Evolutionary conservation across 2,888 invertebrate species (phyloP).

Genomic region (Koerneria pararmatus): DNA sequence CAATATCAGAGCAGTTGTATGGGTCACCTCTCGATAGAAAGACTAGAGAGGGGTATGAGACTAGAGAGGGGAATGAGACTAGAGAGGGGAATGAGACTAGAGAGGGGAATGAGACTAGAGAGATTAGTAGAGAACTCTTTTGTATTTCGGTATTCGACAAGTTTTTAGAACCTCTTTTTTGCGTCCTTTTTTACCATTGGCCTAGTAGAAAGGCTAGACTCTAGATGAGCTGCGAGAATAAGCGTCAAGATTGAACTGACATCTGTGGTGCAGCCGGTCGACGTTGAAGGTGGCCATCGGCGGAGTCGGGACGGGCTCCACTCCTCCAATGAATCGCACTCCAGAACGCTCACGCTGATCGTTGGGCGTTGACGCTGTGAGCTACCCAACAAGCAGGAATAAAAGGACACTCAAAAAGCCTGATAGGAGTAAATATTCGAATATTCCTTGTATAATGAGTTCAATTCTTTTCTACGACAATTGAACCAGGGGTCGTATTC

Average conservation of each 20-base stretch:
- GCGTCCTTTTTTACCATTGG: too few relatives aligned
- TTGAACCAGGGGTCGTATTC: too few relatives aligned
- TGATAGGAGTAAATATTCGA: not conserved
- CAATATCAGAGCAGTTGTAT: too few relatives aligned
- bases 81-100: too few relatives aligned
- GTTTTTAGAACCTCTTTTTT: too few relatives aligned
- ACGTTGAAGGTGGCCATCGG: slow-evolving; percentile 11
- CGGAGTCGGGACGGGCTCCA: not conserved
- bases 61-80: too few relatives aligned
- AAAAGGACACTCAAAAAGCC: not conserved
- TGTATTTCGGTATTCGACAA: too few relatives aligned
- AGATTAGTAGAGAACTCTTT: too few relatives aligned
- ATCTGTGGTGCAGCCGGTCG: not conserved
- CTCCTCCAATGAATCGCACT: slow-evolving; percentile 9
- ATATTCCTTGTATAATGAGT: not conserved
- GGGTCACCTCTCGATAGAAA: too few relatives aligned
- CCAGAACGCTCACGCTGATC: slow-evolving; percentile 14
- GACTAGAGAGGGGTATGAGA: too few relatives aligned
- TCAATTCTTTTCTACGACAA: too few relatives aligned
- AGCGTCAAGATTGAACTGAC: not conserved
- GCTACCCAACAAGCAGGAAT: not conserved
- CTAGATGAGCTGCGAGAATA: not conserved
- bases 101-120: too few relatives aligned
- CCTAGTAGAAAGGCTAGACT: not conserved
- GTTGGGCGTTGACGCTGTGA: slow-evolving; percentile 5